Base-by-base conservation (phyloP, 2,888 invertebrate genomes). In the Caenorhabditis parvicauda region DNA sequence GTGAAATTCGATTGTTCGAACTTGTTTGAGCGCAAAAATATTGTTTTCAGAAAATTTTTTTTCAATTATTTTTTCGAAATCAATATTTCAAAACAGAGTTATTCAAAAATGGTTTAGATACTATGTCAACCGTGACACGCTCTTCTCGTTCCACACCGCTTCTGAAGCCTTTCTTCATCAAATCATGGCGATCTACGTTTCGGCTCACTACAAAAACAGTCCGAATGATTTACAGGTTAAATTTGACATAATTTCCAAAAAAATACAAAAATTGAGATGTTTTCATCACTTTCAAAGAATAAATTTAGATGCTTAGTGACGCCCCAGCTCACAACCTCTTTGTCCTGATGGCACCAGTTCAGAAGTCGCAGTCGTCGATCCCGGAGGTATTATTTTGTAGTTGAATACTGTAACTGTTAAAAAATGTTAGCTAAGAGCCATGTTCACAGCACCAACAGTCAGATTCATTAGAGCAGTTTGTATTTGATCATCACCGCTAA, bases 131-230 rank as follows among this genome's bases (percentile, higher is more conserved):
- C 76, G 92, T 58, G 96, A 99, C 82, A 92, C 95, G 0, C 83
- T 98, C 27, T 99, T 99, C 84, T 94, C 93, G 53, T 96, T 92
- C 82, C 94, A 96, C 81, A 89, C 89, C 80, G 92, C 92, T 6
- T 84, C 85, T 0, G 86, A 86, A 70, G 87, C 88, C 2, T 96
- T 99, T 83, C 85, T 99, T 9, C 93, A 95, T 75, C 86, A 91
- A 58, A 41, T 99, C 9, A 91, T 98, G 68, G 87, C 92, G 14
- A 88, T 99, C 41, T 95, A 92, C 82, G 96, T 96, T 0, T 88
- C 98, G 0, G 95, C 96, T 5, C 98, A 98, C 85, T 98, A 99
- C 82, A 98, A 96, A 88, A 99, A 98, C 85, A 91, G 91, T 54
- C 98, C 98, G 0, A 95, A 99, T 84, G 98, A 99, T 85, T 86